Evolutionary conservation across 1,140 invertebrate genomes (phyloP), one percentile per base, ranked within the genome.

Genomic region (Drosophila pallidifrons): DNA sequence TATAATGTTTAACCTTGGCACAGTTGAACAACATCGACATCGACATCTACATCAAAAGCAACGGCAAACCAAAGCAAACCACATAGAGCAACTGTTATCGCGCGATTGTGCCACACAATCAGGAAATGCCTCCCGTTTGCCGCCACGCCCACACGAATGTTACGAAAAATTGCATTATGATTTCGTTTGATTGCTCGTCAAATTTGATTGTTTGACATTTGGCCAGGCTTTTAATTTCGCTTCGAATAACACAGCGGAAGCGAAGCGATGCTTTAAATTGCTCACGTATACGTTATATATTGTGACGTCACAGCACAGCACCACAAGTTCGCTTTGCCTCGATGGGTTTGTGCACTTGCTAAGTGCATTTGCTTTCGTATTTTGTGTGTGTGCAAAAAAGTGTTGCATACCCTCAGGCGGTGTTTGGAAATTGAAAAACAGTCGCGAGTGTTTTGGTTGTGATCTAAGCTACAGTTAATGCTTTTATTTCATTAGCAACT

Each of bases 1-100:
- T 32, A 8, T 32, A 6, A 8, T 54, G 38, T 57, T 11, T 89
- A 83, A 89, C 83, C 83, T 88, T 88, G 83, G 77, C 83, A 88
- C 77, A 89, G 49, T 83, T 83, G 45, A 47, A 15, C 8, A 25
- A 55, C 25, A 54, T 28, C 16, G 15, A n/a, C 8, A 43, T 5
- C 13, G 20, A 49, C 46, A 20, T 20, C 2, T 1, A 1, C 47
- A 49, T 20, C 28, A 2, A 32, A 7, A 54, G n/a, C 51, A 32
- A 15, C 8, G 1, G 3, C 54, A 54, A 25, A 25, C 20, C 20
- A 25, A 25, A 25, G 0, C 20, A 25, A 25, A 25, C 20, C 20
- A 25, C 20, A 25, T 25, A 15, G 28, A 15, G 25, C 30, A 41
- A 25, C 54, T 43, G 41, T 43, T 11, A 16, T 32, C 30, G 30